Conservation (phyloP, 23 tunicate genomes). For the Clavelina lepadiformis region DNA sequence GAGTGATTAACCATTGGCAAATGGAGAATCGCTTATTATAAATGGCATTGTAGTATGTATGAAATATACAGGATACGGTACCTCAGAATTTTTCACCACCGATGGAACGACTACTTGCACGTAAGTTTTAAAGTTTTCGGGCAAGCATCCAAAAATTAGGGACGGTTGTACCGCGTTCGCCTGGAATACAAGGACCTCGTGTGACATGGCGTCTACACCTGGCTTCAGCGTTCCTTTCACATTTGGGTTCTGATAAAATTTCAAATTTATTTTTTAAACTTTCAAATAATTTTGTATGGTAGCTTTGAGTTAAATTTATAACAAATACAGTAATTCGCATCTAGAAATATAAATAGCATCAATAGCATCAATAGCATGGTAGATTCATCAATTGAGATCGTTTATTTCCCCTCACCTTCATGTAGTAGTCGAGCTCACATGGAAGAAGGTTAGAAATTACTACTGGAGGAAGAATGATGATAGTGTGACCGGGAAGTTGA, state of each 20-base stretch:
- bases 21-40: neutral
- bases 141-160: conserved; percentile 54
- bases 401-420: conserved; percentile 70
- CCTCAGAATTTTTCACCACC: conserved; percentile 56
- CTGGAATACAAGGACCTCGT: conserved; percentile 38
- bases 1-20: too few species aligned
- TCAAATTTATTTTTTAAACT: too few species aligned
- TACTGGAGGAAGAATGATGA: conserved; percentile 87
- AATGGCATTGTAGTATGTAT: neutral
- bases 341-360: too few species aligned
- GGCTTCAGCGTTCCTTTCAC: conserved; percentile 76
- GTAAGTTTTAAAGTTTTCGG: conserved; percentile 73
- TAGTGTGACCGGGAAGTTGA: conserved; percentile 83
- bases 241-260: conserved; percentile 50
- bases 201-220: conserved; percentile 87
- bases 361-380: too few species aligned
- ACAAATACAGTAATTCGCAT: too few species aligned
- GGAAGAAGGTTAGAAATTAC: conserved; percentile 91
- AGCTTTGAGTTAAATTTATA: too few species aligned
- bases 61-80: neutral
- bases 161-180: conserved; percentile 3
- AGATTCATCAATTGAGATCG: too few species aligned
- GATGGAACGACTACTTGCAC: conserved; percentile 61
- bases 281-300: too few species aligned
- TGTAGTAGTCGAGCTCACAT: conserved; percentile 71